Base-by-base conservation (phyloP, 2,797 vertebrate species). In the Enoplosus armatus region DNA sequence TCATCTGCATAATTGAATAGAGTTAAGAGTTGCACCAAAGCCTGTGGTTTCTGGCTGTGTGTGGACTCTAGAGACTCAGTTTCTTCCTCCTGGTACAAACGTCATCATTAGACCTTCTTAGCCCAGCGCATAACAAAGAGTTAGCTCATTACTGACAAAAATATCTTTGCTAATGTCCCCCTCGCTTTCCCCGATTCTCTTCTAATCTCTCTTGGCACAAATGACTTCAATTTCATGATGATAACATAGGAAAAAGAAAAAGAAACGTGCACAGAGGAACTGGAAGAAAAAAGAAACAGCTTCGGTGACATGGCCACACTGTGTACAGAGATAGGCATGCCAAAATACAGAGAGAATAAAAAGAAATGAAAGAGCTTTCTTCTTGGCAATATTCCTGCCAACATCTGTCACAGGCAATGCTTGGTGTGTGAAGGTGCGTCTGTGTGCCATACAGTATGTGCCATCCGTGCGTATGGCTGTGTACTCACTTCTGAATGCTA, bases 81-180 rank as follows among this genome's bases (percentile, higher is more conserved):
- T 90, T 88, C 84, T 89, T 86, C 83, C 85, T 92, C 80, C 78
- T 43, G 87, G 78, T 92, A 90, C 90, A 88, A 90, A 91, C 91
- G 91, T 94, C 93, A 94, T 95, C 93, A 94, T 95, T 95, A 95
- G 90, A 91, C 91, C 85, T 87, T 85, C 90, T 92, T 92, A 89
- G 91, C 85, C 89, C 68, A 48, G 81, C 64, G 27, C 91, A 90
- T 91, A 93, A 94, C 91, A 95, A 92, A 93, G 93, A 93, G 66
- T 86, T 88, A 90, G 93, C 93, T 95, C 95, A 95, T 95, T 96
- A 95, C 90, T 90, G 91, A 92, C 92, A 93, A 93, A 93, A 92
- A 93, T 92, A 93, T 94, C 86, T 90, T 89, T 90, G 91, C 89
- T 90, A 89, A 93, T 93, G 91, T 90, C 87, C 85, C 85, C 89